phyloP scores from a whole-genome alignment of 2,888 invertebrate species.

The Philereme vetulata region DNA sequence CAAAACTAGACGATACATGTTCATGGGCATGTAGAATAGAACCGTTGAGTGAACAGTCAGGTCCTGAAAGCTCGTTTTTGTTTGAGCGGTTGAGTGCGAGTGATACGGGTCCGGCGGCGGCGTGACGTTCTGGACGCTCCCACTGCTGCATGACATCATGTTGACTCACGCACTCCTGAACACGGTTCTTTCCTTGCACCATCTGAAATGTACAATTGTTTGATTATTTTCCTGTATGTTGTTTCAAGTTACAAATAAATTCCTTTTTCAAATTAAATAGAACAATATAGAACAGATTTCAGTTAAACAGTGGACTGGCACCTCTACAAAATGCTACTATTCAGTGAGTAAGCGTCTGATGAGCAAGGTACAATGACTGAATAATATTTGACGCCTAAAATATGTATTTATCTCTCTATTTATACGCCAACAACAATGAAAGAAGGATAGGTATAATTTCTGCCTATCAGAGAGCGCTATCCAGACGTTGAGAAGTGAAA shows the following conservation, averaged over 20 bases:
- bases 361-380: no score
- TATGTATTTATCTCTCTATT: no score
- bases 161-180: constrained; percentile 66
- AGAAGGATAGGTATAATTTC: no score
- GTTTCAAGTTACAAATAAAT: constrained; percentile 8
- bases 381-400: no score
- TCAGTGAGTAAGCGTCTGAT: no score
- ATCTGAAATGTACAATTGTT: constrained; percentile 60
- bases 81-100: constrained; percentile 6
- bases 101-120: constrained; percentile 14
- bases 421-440: no score
- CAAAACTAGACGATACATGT: background rate
- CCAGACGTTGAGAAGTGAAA: no score
- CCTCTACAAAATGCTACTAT: no score
- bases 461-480: no score
- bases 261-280: no score
- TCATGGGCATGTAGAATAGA: background rate
- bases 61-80: background rate
- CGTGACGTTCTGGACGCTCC: constrained; percentile 70
- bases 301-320: no score
- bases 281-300: no score
- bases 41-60: constrained; percentile 3
- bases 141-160: constrained; percentile 77
- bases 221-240: constrained; percentile 35
- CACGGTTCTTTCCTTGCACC: constrained; percentile 53